A percentile compares a stretch with the other conserved stretches of the same genome.
Evolutionary conservation across 2,797 vertebrate genomes (phyloP).

Genomic region (Luscinia luscinia): DNA sequence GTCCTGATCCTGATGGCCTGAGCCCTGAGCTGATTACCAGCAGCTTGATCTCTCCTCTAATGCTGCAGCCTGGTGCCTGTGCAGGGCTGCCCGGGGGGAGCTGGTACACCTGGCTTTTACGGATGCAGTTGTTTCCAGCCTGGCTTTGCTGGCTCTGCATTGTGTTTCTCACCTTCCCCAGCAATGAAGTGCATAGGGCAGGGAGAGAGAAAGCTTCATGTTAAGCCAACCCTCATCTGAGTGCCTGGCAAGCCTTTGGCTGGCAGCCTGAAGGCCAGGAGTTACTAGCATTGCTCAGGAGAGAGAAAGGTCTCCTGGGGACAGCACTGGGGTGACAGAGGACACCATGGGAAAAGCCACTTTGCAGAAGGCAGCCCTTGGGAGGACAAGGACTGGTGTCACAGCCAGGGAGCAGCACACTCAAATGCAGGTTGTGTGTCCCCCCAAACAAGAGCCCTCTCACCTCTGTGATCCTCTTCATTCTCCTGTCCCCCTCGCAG

Average conservation of each 20-base stretch:
- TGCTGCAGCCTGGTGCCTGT: neutral
- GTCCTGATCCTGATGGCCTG: neutral
- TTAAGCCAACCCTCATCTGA: neutral
- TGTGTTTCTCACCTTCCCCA: neutral
- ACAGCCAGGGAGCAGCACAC: rapidly evolving
- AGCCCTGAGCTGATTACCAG: constrained; percentile 39
- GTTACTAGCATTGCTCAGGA: neutral
- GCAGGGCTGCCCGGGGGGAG: neutral
- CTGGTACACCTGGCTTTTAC: neutral
- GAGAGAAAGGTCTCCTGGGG: constrained; percentile 28
- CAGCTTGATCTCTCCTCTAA: constrained; percentile 32
- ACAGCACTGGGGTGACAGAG: neutral
- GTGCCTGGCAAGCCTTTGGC: neutral
- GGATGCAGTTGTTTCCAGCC: neutral
- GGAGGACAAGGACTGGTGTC: neutral
- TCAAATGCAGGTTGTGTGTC: rapidly evolving
- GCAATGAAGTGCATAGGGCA: neutral
- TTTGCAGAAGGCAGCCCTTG: neutral
- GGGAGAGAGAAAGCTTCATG: neutral
- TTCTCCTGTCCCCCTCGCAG: neutral
- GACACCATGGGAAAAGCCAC: neutral
- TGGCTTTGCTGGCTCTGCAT: neutral
- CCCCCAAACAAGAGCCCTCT: neutral
- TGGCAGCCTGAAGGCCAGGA: neutral
- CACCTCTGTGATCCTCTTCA: neutral